phyloP scores from a whole-genome alignment of 2,113 vertebrate genomes.

The Hippocampus comes region DNA sequence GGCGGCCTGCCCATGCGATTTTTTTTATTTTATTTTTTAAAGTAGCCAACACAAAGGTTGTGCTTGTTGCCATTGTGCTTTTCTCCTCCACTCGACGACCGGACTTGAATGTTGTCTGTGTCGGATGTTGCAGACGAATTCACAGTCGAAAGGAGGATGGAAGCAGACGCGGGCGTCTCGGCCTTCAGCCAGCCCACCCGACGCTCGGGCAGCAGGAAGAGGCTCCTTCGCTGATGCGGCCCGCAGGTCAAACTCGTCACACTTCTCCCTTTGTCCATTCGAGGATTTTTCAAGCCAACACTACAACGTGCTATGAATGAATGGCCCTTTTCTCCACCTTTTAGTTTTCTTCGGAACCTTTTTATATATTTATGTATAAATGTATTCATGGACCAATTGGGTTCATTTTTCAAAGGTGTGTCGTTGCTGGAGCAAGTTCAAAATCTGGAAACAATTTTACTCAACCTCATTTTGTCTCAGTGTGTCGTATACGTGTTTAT shows the following conservation, averaged over 20 bases:
- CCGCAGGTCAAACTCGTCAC: not conserved
- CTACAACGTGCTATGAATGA: constrained; percentile 1
- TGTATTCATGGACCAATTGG: not conserved
- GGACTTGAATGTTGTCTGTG: not conserved
- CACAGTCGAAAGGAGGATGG: constrained; percentile 24
- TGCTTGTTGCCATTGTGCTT: not conserved
- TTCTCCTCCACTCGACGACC: not conserved
- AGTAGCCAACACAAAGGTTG: too few species aligned
- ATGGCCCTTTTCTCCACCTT: constrained; percentile 9
- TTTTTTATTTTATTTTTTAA: too few species aligned
- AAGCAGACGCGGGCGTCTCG: constrained; percentile 60
- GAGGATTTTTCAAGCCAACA: constrained; percentile 18
- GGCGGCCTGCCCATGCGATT: too few species aligned
- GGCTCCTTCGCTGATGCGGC: constrained; percentile 67
- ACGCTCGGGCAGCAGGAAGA: constrained; percentile 82
- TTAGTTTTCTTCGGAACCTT: not conserved
- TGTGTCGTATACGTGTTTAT: constrained; percentile 38
- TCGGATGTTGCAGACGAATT: constrained; percentile 40
- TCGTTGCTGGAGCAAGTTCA: not conserved
- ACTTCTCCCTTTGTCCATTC: not conserved
- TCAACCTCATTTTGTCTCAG: constrained; percentile 7
- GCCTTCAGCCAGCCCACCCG: constrained; percentile 62
- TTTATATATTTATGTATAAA: not conserved
- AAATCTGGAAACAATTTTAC: not conserved
- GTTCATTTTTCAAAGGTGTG: not conserved